Conservation (phyloP, 2,888 invertebrate genomes). For the Hipparchia sbordonii region DNA sequence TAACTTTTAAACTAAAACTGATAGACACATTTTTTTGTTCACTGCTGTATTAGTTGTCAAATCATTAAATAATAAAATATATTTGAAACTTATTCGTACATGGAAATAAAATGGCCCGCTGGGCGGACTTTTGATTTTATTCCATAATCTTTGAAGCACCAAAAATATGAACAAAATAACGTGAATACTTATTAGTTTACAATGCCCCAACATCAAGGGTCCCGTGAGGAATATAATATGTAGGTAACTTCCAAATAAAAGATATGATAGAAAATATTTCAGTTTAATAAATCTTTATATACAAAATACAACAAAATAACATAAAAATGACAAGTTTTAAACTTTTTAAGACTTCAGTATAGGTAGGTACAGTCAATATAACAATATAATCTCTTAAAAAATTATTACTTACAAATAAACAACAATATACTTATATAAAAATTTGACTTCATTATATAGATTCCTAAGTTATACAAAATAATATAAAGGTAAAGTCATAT, state of each 20-base stretch:
- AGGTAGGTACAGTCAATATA: constrained; percentile 32
- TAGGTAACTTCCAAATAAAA: neutral
- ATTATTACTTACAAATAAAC: constrained; percentile 18
- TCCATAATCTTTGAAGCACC: too few species aligned
- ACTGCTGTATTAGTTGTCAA: too few species aligned
- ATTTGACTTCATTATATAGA: neutral
- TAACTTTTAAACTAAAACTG: too few species aligned
- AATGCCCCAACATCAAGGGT: too few species aligned
- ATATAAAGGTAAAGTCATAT: neutral
- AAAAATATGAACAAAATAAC: too few species aligned
- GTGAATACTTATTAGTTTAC: too few species aligned
- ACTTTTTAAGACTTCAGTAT: neutral
- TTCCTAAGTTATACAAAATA: neutral
- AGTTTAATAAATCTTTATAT: constrained; percentile 10
- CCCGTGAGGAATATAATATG: too few species aligned
- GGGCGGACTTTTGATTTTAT: too few species aligned
- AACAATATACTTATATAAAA: neutral
- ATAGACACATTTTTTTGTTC: too few species aligned
- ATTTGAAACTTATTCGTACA: too few species aligned
- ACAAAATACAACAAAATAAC: constrained; percentile 15
- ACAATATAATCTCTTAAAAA: constrained; percentile 40
- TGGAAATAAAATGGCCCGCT: too few species aligned
- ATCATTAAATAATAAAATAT: too few species aligned
- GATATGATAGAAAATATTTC: constrained; percentile 3
- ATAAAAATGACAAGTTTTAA: constrained; percentile 5